Evolutionary conservation across 2,888 invertebrate genomes (phyloP).

Genomic region (Matsumyia berberina): DNA sequence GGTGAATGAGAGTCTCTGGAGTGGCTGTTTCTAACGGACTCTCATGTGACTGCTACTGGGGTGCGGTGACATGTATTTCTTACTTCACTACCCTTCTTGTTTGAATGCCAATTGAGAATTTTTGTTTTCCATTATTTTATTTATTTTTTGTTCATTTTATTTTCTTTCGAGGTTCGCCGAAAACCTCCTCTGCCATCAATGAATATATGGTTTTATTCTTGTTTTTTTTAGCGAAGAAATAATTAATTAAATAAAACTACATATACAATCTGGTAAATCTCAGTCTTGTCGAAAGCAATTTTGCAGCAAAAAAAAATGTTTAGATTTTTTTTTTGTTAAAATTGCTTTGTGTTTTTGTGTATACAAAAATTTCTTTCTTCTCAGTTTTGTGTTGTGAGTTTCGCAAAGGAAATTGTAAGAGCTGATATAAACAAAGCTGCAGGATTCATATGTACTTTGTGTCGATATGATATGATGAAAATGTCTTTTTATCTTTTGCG

Average conservation of each 20-base stretch:
- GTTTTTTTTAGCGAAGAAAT: conserved; percentile 52
- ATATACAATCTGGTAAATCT: conserved; percentile 77
- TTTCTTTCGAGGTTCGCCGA: conserved; percentile 32
- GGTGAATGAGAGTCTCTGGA: background rate
- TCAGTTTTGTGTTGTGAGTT: conserved; percentile 49
- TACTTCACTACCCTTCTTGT: background rate
- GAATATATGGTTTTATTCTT: conserved; percentile 65
- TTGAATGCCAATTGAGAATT: conserved; percentile 59
- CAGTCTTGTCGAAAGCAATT: conserved; percentile 78
- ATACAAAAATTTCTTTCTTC: conserved; percentile 64
- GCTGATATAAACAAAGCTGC: conserved; percentile 63
- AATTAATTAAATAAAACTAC: conserved; percentile 70
- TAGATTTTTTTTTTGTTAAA: conserved; percentile 61
- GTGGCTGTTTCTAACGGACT: background rate
- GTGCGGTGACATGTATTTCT: conserved; percentile 5
- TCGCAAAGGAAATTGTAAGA: conserved; percentile 48
- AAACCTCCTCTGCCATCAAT: conserved; percentile 40
- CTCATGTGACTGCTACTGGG: conserved; percentile 37
- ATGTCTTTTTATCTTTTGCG: conserved; percentile 63
- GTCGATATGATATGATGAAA: conserved; percentile 46
- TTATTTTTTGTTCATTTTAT: conserved; percentile 58
- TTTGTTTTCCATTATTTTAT: conserved; percentile 35
- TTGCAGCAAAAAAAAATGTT: conserved; percentile 69
- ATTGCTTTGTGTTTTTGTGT: conserved; percentile 67
- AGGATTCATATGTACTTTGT: conserved; percentile 49